Conservation (phyloP, 30 jellyfish, hydroid and myxozoan genomes). For the Mastigias papua region DNA sequence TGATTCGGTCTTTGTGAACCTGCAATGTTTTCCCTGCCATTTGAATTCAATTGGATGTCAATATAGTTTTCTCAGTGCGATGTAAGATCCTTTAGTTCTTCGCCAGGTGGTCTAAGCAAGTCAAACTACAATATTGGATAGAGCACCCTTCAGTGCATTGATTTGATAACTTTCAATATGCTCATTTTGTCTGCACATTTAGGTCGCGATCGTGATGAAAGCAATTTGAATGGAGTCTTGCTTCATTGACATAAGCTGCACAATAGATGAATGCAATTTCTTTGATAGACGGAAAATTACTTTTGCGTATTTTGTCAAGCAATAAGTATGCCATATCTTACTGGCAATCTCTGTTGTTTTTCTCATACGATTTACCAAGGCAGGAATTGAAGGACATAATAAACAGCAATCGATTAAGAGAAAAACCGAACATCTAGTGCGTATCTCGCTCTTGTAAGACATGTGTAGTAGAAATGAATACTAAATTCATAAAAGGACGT, state of each 20-base stretch:
- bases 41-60: neutral
- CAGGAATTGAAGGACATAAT: neutral
- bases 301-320: neutral
- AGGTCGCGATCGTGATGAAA: neutral
- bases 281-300: neutral
- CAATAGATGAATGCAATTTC: neutral
- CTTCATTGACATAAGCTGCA: neutral
- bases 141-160: neutral
- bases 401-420: too few species aligned
- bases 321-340: too few species aligned
- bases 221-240: neutral
- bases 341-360: too few species aligned
- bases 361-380: too few species aligned
- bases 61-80: neutral
- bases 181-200: neutral
- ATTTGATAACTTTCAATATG: neutral
- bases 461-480: too few species aligned
- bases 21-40: slow-evolving; percentile 3
- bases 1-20: neutral
- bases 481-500: too few species aligned
- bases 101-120: slow-evolving; percentile 55
- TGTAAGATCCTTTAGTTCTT: neutral
- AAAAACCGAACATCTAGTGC: too few species aligned
- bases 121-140: neutral
- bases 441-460: too few species aligned